phyloP scores from a whole-genome alignment of 1,140 invertebrate species.

The Calosoma granatense region DNA sequence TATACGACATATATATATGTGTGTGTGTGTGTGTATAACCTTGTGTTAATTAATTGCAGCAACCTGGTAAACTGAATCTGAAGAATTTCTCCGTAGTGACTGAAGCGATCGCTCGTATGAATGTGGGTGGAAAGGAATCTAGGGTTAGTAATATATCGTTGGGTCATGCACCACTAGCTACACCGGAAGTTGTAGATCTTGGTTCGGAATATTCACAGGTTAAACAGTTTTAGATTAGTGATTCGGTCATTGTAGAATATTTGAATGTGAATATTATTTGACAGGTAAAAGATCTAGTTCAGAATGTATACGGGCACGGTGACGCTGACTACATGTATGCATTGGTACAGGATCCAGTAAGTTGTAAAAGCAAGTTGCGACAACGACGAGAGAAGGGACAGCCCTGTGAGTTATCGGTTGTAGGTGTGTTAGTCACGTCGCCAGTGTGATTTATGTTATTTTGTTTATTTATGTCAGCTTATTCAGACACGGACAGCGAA shows the following conservation, averaged over 20 bases:
- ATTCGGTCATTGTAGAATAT: conserved; percentile 8
- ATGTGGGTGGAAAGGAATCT: conserved; percentile 48
- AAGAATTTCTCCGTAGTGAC: conserved; percentile 82
- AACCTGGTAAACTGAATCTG: conserved; percentile 82
- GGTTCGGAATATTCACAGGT: conserved; percentile 56
- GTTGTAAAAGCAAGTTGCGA: conserved; percentile 47
- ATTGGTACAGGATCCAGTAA: conserved; percentile 51
- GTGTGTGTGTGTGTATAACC: conserved; percentile 1
- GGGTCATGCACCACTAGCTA: conserved; percentile 67
- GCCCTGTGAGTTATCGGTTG: conserved; percentile 39
- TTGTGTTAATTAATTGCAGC: conserved; percentile 39
- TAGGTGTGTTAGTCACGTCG: neutral
- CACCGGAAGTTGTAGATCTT: conserved; percentile 68
- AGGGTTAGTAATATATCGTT: conserved; percentile 36
- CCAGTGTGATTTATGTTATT: conserved; percentile 4
- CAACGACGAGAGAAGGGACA: conserved; percentile 53
- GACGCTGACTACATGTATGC: conserved; percentile 50
- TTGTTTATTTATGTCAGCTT: conserved; percentile 41
- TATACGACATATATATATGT: conserved; percentile 10
- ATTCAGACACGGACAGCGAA: conserved; percentile 80
- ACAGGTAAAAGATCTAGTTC: conserved; percentile 46
- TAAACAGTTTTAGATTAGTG: too few relatives aligned
- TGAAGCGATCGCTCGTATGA: conserved; percentile 72
- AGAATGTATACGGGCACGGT: conserved; percentile 45
- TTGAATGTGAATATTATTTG: neutral